A percentile compares a stretch with the other conserved stretches of the same genome.
These are phyloP conservation scores for Macropodus opercularis DNA, from an alignment of 2,797 vertebrate species.

Conservation along the genomic window DNA sequence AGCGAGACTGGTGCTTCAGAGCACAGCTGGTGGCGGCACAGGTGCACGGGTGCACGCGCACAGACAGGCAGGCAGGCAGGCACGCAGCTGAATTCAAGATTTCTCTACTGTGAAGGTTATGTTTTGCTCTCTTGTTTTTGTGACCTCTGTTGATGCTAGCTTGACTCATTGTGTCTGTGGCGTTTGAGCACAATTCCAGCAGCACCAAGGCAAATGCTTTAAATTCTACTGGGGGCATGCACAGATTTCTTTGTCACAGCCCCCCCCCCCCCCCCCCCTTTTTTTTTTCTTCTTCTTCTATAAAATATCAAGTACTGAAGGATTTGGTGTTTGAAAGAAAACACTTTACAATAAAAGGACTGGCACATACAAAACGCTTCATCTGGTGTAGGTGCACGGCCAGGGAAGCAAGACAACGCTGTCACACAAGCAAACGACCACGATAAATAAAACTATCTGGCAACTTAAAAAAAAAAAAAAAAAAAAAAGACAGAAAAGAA, in stretches of 20 bases:
- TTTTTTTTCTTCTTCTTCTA: neutral
- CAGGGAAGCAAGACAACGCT: constrained; percentile 38
- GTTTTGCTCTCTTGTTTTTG: constrained; percentile 53
- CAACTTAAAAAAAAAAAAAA: no score
- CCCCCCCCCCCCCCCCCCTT: no score
- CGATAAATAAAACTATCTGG: constrained; percentile 17
- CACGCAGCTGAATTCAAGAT: constrained; percentile 45
- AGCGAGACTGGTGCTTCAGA: constrained; percentile 70
- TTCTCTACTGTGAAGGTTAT: constrained; percentile 55
- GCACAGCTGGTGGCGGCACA: constrained; percentile 69
- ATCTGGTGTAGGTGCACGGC: constrained; percentile 29
- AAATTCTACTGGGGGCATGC: constrained; percentile 19
- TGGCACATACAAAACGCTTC: constrained; percentile 6
- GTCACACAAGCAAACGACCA: constrained; percentile 6
- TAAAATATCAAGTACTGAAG: constrained; percentile 1
- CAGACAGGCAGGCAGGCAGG: neutral
- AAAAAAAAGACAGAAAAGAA: neutral
- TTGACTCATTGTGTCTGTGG: constrained; percentile 30
- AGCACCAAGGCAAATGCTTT: constrained; percentile 31
- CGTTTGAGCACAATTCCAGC: constrained; percentile 44
- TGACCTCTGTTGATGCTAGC: constrained; percentile 47
- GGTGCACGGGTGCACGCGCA: constrained; percentile 31
- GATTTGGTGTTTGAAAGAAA: constrained; percentile 20
- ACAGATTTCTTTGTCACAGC: constrained; percentile 16
- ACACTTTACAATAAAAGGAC: constrained; percentile 5